Base-by-base conservation (phyloP, 2,113 vertebrate genomes). In the Aegypius monachus region DNA sequence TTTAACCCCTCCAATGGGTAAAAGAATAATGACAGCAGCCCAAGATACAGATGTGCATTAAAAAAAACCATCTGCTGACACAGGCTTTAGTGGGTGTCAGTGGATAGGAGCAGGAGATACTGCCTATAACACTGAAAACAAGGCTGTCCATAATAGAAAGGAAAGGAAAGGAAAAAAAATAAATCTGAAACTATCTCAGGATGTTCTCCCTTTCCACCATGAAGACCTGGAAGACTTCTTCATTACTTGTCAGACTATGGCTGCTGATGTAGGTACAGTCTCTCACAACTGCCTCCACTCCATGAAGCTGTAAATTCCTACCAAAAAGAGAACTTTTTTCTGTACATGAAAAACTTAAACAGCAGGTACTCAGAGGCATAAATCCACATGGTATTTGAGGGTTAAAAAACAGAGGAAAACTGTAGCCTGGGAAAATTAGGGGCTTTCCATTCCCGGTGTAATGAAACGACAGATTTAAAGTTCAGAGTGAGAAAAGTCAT, bases 391-490 rank as follows among this genome's bases (percentile, higher is more conserved):
- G 81, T 55, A 71, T 80, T 88, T 86, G 88, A 97, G 96, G 94
- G 93, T 97, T 95, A 90, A 95, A 95, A 94, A 94, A 14, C 56
- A 85, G 80, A 94, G 93, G 94, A 93, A 97, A 96, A 86, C 62
- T 90, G 83, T 38, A 96, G 85, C 95, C 93, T 95, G 97, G 97
- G 97, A 97, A 98, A 98, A 97, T 82, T 80, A 96, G 97, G 98
- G 97, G 94, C 96, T 97, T 97, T 98, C 97, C 97, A 98, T 95
- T 91, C 96, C 95, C 53, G 91, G 88, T 96, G 92, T 48, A 96
- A 89, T 89, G 93, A 91, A 96, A 96, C 2, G 67, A 95, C 96
- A 97, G 97, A 96, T 97, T 97, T 97, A 95, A 97, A 96, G 82
- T 93, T 92, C 89, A 97, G 93, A 95, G 88, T 86, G 95, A 95